Conservation (phyloP, 2,888 invertebrate genomes). For the Tetramorium bicarinatum region DNA sequence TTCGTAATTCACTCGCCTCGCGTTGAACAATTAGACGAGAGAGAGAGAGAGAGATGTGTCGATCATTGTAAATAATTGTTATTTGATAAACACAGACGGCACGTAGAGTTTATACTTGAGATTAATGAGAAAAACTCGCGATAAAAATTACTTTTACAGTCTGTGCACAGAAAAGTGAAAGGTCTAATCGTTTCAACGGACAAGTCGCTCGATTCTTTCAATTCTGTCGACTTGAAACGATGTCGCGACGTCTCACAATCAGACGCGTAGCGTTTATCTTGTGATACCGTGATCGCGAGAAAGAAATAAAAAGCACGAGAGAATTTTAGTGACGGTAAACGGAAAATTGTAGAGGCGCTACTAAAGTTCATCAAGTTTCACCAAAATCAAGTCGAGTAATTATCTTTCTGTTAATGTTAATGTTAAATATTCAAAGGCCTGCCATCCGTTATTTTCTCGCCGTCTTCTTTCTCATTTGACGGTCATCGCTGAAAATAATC, state of each 20-base stretch:
- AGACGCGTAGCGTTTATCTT: not conserved
- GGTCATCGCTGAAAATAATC: not conserved
- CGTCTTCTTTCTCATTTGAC: not conserved
- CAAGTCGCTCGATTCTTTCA: not conserved
- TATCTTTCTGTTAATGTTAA: too few species aligned
- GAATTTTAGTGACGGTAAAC: not conserved
- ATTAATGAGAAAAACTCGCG: not conserved
- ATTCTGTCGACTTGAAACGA: not conserved
- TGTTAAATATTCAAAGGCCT: too few species aligned
- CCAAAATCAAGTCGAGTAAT: not conserved
- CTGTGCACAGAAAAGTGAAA: not conserved
- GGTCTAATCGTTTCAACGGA: not conserved
- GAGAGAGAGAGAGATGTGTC: not conserved
- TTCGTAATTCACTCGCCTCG: not conserved
- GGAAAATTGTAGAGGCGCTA: too few species aligned
- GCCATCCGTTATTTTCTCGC: too few species aligned
- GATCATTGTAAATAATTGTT: not conserved
- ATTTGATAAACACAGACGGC: not conserved
- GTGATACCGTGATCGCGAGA: not conserved
- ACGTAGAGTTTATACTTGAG: not conserved
- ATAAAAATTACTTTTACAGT: not conserved
- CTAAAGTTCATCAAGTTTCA: not conserved
- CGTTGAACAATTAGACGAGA: not conserved
- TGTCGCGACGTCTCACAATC: not conserved
- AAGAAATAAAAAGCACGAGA: not conserved